phyloP scores from a whole-genome alignment of 2,797 vertebrate species.

The Intellagama lesueurii region DNA sequence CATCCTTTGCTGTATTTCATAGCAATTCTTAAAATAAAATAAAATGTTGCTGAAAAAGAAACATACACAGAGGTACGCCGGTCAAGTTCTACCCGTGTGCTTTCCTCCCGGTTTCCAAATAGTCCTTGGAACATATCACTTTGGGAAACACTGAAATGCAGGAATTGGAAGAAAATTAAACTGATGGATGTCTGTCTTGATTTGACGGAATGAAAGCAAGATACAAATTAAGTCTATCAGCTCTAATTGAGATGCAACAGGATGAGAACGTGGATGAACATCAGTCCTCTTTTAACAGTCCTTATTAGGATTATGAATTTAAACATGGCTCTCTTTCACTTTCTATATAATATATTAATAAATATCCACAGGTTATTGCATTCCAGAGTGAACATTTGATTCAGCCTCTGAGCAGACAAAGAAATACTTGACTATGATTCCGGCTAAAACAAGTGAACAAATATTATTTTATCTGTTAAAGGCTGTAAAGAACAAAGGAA shows the following conservation, averaged over 20 bases:
- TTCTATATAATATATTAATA: neutral
- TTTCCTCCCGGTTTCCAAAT: neutral
- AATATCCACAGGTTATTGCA: neutral
- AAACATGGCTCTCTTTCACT: neutral
- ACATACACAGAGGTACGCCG: neutral
- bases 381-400: neutral
- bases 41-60: neutral
- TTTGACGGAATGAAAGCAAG: neutral
- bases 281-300: neutral
- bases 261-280: conserved; percentile 1
- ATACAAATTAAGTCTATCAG: conserved; percentile 14
- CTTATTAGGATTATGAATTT: neutral
- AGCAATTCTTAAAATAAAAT: neutral
- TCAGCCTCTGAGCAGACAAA: neutral
- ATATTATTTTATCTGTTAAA: neutral
- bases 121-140: neutral
- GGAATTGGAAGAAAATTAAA: conserved; percentile 1
- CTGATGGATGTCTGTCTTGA: neutral
- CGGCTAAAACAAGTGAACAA: neutral
- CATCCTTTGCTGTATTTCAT: neutral
- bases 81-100: neutral
- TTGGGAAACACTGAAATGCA: neutral
- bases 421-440: neutral
- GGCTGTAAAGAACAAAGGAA: neutral
- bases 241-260: neutral